Evolutionary conservation across 2,797 vertebrate genomes (phyloP).

Genomic region (Mionectes olivaceus): DNA sequence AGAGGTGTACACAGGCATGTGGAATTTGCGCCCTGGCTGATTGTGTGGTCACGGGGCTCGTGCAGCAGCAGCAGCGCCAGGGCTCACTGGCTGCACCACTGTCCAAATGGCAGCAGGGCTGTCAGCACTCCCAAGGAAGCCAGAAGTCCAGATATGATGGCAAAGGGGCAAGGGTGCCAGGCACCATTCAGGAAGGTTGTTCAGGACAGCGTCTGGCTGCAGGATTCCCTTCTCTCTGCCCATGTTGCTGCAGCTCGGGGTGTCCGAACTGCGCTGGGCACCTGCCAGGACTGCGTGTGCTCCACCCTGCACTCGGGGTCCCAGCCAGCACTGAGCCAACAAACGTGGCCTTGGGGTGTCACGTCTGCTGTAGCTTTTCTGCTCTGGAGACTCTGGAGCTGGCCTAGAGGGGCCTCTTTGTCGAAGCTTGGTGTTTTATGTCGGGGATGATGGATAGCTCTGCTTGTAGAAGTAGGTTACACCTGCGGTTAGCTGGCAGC

Average conservation of each 20-base stretch:
- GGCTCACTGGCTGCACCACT: not conserved
- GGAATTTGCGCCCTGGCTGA: not conserved
- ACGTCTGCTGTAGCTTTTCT: not conserved
- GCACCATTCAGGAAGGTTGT: not conserved
- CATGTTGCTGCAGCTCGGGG: rapidly evolving
- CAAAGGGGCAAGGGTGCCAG: not conserved
- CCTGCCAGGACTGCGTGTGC: not conserved
- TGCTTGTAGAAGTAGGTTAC: slow-evolving; percentile 5
- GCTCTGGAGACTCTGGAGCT: not conserved
- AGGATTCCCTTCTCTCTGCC: rapidly evolving
- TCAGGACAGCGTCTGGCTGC: rapidly evolving
- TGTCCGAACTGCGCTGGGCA: rapidly evolving
- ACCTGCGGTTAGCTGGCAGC: not conserved
- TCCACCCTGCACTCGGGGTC: not conserved
- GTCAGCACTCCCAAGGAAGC: not conserved
- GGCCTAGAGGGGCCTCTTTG: not conserved
- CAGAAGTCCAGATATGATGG: not conserved
- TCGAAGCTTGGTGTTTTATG: not conserved
- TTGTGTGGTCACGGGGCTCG: not conserved
- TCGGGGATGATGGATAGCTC: not conserved
- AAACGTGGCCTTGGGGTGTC: not conserved
- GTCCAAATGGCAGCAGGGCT: not conserved
- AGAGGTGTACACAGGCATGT: not conserved
- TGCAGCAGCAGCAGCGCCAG: rapidly evolving
- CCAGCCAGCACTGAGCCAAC: not conserved